These are phyloP conservation scores for Gandaritis pyraliata DNA, from an alignment of 2,888 invertebrate genomes.

Conservation along the genomic window DNA sequence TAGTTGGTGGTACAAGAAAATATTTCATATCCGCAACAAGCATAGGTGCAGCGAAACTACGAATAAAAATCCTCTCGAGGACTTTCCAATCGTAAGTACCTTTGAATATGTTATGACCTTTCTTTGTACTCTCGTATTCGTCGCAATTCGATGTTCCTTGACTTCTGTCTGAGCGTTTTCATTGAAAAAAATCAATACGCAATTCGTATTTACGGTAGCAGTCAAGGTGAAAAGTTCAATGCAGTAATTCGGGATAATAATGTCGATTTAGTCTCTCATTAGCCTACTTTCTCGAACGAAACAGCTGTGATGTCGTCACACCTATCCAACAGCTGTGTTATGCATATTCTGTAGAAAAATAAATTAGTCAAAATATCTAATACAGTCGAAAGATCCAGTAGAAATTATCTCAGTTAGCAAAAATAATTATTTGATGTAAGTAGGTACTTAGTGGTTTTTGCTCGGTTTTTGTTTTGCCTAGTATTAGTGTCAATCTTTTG, in stretches of 20 bases:
- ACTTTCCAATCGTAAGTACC: constrained; percentile 54
- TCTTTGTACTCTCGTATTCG: constrained; percentile 64
- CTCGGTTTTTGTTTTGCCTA: no score
- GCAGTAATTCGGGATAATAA: constrained; percentile 27
- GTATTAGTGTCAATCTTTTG: no score
- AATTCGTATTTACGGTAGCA: constrained; percentile 10
- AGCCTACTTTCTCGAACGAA: constrained; percentile 69
- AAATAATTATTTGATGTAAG: no score
- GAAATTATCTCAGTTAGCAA: no score
- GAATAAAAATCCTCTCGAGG: constrained; percentile 29
- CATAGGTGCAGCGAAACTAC: constrained; percentile 27
- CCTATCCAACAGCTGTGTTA: constrained; percentile 65
- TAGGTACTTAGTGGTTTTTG: no score
- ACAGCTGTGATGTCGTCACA: constrained; percentile 77
- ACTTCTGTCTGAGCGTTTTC: constrained; percentile 9
- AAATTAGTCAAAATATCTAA: no score
- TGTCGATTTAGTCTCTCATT: constrained; percentile 31
- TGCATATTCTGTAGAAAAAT: neutral
- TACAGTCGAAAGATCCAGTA: no score
- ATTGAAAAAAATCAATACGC: constrained; percentile 14
- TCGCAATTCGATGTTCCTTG: constrained; percentile 50
- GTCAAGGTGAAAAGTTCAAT: constrained; percentile 18
- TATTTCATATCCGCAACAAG: constrained; percentile 36
- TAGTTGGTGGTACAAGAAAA: constrained; percentile 43
- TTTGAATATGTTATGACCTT: constrained; percentile 61